Conservation (phyloP, 2,797 vertebrate species). For the Lagocephalus sceleratus region DNA sequence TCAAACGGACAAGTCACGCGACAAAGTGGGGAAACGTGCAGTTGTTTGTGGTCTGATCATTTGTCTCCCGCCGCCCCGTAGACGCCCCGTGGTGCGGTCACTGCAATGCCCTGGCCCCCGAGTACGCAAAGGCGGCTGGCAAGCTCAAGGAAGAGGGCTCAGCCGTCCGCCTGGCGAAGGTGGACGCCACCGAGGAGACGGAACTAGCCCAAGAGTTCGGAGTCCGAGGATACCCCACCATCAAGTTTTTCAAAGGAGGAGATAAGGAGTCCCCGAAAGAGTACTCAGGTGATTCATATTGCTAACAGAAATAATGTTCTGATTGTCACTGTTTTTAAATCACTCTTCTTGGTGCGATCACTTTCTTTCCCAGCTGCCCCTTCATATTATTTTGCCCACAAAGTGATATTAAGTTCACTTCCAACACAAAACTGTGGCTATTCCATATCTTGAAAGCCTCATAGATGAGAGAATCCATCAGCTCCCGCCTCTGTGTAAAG, state of each 20-base stretch:
- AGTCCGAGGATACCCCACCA: slow-evolving; percentile 94
- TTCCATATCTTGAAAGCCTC: background rate
- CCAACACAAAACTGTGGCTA: slow-evolving; percentile 4
- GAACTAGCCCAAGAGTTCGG: slow-evolving; percentile 92
- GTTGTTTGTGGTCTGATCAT: background rate
- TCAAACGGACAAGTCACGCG: no score
- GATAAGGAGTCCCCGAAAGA: slow-evolving; percentile 87
- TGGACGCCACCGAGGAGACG: slow-evolving; percentile 94
- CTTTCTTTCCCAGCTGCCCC: background rate
- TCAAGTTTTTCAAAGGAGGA: slow-evolving; percentile 96
- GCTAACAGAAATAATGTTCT: background rate
- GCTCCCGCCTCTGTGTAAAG: background rate
- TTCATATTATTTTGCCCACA: background rate
- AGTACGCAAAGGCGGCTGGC: slow-evolving; percentile 91
- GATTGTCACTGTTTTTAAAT: background rate
- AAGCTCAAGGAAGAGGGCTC: slow-evolving; percentile 86
- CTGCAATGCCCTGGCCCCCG: slow-evolving; percentile 94
- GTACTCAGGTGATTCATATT: slow-evolving; percentile 83
- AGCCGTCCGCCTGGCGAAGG: slow-evolving; percentile 87
- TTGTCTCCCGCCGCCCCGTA: slow-evolving; percentile 47
- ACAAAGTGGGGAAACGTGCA: no score
- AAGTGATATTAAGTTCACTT: background rate
- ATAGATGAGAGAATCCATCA: background rate
- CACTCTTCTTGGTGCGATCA: no score
- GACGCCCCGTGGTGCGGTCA: slow-evolving; percentile 99